Base-by-base conservation (phyloP, 2,797 vertebrate genomes). In the Sylvia borin region DNA sequence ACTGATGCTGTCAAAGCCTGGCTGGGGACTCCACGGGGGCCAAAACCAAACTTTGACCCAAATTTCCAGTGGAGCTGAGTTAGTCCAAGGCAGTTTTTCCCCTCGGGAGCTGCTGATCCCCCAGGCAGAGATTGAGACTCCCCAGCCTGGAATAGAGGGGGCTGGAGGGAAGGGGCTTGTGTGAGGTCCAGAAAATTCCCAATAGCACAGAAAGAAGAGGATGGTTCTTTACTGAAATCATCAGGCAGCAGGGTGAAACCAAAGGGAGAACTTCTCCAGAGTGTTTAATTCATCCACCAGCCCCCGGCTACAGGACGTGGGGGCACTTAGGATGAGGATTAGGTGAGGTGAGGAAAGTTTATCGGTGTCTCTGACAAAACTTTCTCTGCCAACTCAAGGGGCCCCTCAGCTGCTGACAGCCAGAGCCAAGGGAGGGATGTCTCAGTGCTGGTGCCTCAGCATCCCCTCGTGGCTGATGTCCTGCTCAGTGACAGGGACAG, bases 351-450 rank as follows among this genome's bases (percentile, higher is more conserved):
- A 78, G 31, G 31, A 20, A 45, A 13, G 55, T 47, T 76, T 50
- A 50, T 70, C 48, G 11, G 11, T 32, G 43, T 87, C 36, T 92
- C 51, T 74, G 53, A 50, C 42, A 55, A 55, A 48, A 31, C 31
- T 12, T 45, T 12, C n/a, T 29, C 21, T 57, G 36, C 51, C 51
- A n/a, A 3, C 58, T 72, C 74, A 66, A 22, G 74, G 20, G 68
- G 36, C 11, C 60, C 51, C 77, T 89, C 40, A 82, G 94, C 67
- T 87, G 51, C 81, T 95, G 91, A 71, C 87, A 95, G 87, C 13
- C 81, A n/a, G 53, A 78, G 74, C 45, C 67, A 42, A 6, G 81
- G 84, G 62, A 89, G 25, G 64, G 53, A 38, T 85, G 64, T 62
- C 62, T 88, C 86, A 40, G 74, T 36, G 29, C 43, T 66, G 40